These are phyloP conservation scores for Cosmia pyralina DNA, from an alignment of 2,888 invertebrate species.

Conservation along the genomic window DNA sequence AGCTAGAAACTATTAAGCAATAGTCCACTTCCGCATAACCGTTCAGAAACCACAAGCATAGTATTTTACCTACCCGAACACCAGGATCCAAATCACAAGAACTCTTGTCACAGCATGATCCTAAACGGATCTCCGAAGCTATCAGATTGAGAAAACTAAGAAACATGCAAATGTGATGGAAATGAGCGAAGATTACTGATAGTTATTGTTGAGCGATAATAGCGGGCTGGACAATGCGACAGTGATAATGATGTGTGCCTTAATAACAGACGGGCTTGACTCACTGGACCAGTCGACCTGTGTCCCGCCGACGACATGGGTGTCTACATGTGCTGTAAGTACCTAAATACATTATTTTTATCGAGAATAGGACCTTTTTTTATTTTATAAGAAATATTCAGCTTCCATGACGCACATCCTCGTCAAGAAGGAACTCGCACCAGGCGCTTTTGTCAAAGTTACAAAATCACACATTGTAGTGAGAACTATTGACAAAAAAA, in stretches of 20 bases:
- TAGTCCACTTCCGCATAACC: not conserved
- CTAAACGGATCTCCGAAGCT: constrained; percentile 32
- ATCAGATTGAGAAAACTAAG: constrained; percentile 48
- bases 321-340: constrained; percentile 44
- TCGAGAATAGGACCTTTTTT: no score
- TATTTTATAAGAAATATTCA: no score
- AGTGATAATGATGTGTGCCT: constrained; percentile 25
- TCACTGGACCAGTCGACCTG: constrained; percentile 32
- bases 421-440: no score
- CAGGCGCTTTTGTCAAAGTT: no score
- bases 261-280: constrained; percentile 31
- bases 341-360: no score
- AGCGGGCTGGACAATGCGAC: constrained; percentile 40
- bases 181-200: constrained; percentile 64
- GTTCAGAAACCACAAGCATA: not conserved
- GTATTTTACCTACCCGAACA: not conserved
- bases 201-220: constrained; percentile 45
- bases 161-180: constrained; percentile 54
- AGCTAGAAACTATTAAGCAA: no score
- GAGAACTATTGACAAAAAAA: no score
- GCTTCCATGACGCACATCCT: no score
- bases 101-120: constrained; percentile 28
- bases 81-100: constrained; percentile 23
- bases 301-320: constrained; percentile 39
- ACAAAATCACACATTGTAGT: no score